These are phyloP conservation scores for Panulirus ornatus DNA, from an alignment of 1,140 invertebrate species.

Conservation along the genomic window DNA sequence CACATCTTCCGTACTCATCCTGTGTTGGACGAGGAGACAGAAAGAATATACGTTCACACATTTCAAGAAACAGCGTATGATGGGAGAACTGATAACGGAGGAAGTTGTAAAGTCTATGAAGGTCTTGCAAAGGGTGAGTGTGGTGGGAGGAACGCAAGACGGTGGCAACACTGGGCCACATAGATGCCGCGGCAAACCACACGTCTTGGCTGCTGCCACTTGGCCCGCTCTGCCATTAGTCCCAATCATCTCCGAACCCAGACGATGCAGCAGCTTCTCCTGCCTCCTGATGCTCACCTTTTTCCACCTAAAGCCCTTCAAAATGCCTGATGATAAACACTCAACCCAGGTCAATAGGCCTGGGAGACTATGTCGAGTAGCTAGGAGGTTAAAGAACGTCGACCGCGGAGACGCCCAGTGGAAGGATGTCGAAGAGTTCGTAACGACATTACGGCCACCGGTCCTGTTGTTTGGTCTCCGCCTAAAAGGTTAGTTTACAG, in stretches of 20 bases:
- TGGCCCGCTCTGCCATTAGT: not conserved
- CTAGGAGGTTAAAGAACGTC: too few species aligned
- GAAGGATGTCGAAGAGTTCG: not conserved
- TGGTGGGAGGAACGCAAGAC: not conserved
- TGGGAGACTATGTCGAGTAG: too few species aligned
- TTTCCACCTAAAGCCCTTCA: not conserved
- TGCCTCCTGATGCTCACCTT: not conserved
- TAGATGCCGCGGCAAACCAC: too few species aligned
- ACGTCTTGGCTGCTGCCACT: not conserved
- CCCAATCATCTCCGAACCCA: not conserved
- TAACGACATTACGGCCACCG: constrained; percentile 1
- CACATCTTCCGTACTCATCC: too few species aligned
- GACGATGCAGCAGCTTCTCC: too few species aligned
- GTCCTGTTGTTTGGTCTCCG: constrained; percentile 6
- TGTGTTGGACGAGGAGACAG: too few species aligned
- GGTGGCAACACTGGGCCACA: not conserved
- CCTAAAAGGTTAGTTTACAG: constrained; percentile 50
- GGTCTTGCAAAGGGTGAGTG: not conserved
- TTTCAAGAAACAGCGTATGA: too few species aligned
- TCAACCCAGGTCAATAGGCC: not conserved
- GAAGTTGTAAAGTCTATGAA: too few species aligned
- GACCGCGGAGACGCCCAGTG: not conserved
- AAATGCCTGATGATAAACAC: not conserved
- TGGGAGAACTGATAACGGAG: too few species aligned
- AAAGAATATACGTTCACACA: too few species aligned